phyloP scores from a whole-genome alignment of 2,113 vertebrate genomes.

The Trogon surrucura region DNA sequence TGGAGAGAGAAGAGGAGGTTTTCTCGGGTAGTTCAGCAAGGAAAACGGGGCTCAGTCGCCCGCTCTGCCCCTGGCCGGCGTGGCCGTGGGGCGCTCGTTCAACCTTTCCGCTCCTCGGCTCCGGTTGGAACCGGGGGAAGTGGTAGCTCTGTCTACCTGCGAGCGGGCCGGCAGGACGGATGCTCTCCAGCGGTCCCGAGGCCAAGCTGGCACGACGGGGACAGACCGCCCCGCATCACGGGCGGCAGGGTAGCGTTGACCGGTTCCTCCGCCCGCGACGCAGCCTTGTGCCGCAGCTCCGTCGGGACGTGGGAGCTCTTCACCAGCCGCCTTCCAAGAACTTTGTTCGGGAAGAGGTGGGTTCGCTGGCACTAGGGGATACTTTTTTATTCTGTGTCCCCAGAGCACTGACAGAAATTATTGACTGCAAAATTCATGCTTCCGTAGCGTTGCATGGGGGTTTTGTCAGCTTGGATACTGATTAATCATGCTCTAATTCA shows the following conservation, averaged over 20 bases:
- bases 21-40: rapidly evolving
- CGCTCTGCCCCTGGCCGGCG: rapidly evolving
- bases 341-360: not conserved
- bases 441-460: not conserved
- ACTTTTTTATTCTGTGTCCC: not conserved
- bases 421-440: not conserved
- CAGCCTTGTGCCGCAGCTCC: not conserved
- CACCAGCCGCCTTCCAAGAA: not conserved
- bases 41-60: not conserved
- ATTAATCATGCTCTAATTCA: constrained; percentile 53
- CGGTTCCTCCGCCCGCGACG: not conserved
- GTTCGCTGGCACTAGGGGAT: not conserved
- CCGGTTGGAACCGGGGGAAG: too few species aligned
- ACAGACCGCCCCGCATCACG: not conserved
- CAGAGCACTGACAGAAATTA: not conserved
- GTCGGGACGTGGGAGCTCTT: rapidly evolving
- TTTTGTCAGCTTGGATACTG: not conserved
- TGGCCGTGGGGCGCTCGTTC: rapidly evolving
- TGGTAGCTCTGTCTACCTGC: not conserved
- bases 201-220: rapidly evolving
- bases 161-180: not conserved
- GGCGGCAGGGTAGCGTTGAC: not conserved
- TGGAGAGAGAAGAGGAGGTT: not conserved
- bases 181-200: not conserved
- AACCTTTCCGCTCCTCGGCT: not conserved